phyloP scores from a whole-genome alignment of 2,113 vertebrate species.

The Sylvia atricapilla region DNA sequence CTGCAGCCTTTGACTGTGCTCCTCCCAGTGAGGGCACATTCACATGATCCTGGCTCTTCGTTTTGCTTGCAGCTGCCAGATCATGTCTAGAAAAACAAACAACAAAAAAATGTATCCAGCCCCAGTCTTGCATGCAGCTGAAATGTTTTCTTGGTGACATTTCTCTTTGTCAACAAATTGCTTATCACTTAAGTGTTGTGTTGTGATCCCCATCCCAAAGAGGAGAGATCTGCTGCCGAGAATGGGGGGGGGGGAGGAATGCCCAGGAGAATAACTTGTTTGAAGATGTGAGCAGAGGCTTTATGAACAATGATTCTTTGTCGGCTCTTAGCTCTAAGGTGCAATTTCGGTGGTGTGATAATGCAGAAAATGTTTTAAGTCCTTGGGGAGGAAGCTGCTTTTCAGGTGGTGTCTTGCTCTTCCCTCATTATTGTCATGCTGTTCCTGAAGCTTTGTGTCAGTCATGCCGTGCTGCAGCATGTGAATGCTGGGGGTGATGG shows the following conservation, averaged over 20 bases:
- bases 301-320: background rate
- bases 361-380: conserved; percentile 38
- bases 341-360: background rate
- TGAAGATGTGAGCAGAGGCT: background rate
- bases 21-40: background rate
- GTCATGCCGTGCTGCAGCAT: conserved; percentile 1
- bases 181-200: background rate
- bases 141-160: conserved; percentile 32
- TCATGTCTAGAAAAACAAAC: conserved; percentile 31
- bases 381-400: conserved; percentile 37
- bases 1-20: background rate
- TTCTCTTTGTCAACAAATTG: conserved; percentile 43
- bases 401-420: conserved; percentile 24
- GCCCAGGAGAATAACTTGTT: background rate
- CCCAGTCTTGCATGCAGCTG: background rate
- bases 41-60: conserved; percentile 5
- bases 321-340: background rate
- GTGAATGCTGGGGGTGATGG: conserved; percentile 40
- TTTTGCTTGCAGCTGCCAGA: conserved; percentile 38
- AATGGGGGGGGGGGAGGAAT: background rate
- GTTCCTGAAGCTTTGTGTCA: background rate
- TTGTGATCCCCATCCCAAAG: conserved; percentile 9
- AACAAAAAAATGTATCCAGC: background rate
- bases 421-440: conserved; percentile 22
- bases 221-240: background rate